Evolutionary conservation across 2,797 vertebrate species (phyloP).

Genomic region (Acanthiza pusilla): DNA sequence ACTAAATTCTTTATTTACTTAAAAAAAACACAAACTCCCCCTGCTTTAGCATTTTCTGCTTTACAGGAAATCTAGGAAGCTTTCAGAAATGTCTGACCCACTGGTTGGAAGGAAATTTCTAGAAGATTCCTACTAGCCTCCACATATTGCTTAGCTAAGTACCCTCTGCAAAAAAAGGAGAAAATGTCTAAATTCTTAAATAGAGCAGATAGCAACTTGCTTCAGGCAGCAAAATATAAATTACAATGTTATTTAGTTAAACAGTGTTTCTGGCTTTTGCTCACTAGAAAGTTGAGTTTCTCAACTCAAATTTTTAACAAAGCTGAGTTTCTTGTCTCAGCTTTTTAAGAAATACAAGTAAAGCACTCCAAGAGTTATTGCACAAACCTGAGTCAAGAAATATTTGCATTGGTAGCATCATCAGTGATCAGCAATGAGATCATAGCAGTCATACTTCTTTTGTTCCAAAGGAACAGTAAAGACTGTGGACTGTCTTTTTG

Average conservation of each 20-base stretch:
- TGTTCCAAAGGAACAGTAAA: neutral
- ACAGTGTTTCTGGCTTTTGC: neutral
- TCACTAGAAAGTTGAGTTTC: neutral
- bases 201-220: neutral
- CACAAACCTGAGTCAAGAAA: neutral
- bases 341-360: neutral
- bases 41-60: neutral
- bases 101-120: neutral
- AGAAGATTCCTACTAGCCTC: neutral
- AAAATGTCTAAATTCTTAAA: neutral
- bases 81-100: neutral
- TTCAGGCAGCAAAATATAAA: neutral
- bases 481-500: neutral
- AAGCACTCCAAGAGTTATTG: neutral
- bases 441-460: neutral
- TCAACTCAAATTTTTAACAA: neutral
- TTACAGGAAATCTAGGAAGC: neutral
- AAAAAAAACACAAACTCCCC: neutral
- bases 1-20: neutral
- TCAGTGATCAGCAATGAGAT: neutral
- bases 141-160: neutral
- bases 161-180: neutral
- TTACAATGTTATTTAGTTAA: neutral
- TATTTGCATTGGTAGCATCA: neutral
- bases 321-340: neutral